Conservation (phyloP, 2,113 vertebrate species). For the Zosterops japonicus region DNA sequence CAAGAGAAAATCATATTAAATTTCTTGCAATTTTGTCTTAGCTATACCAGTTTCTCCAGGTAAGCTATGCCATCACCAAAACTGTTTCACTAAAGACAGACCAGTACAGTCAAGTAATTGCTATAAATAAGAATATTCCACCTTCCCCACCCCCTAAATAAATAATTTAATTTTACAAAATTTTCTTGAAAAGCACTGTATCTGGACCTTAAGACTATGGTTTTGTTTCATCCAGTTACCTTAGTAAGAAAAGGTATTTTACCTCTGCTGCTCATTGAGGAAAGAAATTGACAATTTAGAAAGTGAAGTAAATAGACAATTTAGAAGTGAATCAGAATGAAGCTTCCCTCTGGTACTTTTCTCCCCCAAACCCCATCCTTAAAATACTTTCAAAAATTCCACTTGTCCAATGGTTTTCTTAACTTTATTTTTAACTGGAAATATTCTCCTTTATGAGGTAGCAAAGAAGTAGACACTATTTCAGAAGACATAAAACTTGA, state of each 20-base stretch:
- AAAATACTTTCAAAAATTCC: neutral
- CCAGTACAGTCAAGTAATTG: neutral
- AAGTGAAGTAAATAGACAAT: neutral
- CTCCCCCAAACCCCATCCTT: neutral
- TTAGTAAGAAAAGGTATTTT: neutral
- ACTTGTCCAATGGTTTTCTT: neutral
- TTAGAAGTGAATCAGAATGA: neutral
- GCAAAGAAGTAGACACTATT: neutral
- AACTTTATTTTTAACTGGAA: neutral
- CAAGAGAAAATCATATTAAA: neutral
- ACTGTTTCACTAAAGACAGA: neutral
- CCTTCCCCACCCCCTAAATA: rapidly evolving
- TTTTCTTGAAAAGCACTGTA: neutral
- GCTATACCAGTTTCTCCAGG: neutral
- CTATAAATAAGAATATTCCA: neutral
- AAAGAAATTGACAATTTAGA: neutral
- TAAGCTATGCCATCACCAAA: neutral
- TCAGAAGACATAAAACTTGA: neutral
- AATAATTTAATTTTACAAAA: neutral
- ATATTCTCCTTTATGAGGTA: neutral
- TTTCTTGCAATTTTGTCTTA: neutral
- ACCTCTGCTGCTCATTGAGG: neutral
- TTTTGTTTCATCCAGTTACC: neutral
- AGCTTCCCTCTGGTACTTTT: neutral
- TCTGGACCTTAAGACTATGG: neutral